These are phyloP conservation scores for Hippopotamus amphibius DNA, from an alignment of 2,113 vertebrate genomes.

Conservation along the genomic window DNA sequence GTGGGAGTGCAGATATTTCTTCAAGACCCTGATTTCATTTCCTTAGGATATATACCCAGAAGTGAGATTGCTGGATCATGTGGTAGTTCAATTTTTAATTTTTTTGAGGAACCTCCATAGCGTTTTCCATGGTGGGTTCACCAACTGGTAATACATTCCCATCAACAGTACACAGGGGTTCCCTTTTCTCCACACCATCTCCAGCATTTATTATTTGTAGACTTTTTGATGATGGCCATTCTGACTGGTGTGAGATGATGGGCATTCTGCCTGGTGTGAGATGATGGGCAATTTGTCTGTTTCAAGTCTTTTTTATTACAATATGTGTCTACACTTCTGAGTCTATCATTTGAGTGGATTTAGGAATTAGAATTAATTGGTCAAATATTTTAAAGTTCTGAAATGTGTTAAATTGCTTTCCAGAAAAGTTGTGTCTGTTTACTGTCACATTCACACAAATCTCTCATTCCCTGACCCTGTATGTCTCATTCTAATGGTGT, in stretches of 20 bases:
- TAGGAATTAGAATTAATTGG: neutral
- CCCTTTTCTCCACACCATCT: neutral
- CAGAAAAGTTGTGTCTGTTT: neutral
- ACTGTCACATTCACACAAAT: neutral
- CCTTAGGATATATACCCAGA: neutral
- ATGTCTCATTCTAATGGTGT: neutral
- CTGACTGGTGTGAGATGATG: neutral
- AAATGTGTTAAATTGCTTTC: neutral
- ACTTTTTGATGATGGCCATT: neutral
- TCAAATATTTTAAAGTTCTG: neutral
- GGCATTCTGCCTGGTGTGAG: neutral
- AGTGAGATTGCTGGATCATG: neutral
- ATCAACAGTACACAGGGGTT: neutral
- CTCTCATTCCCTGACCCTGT: neutral
- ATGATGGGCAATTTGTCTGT: neutral
- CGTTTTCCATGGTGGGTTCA: neutral
- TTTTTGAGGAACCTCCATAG: neutral
- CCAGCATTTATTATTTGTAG: neutral
- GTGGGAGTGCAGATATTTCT: neutral
- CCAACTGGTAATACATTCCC: neutral
- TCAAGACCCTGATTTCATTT: slow-evolving; percentile 6
- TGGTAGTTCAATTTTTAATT: neutral
- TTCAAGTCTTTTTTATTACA: neutral
- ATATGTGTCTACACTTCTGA: neutral
- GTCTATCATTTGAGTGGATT: slow-evolving; percentile 7